phyloP scores from a whole-genome alignment of 2,113 vertebrate genomes.

The Nyctibius bracteatus region DNA sequence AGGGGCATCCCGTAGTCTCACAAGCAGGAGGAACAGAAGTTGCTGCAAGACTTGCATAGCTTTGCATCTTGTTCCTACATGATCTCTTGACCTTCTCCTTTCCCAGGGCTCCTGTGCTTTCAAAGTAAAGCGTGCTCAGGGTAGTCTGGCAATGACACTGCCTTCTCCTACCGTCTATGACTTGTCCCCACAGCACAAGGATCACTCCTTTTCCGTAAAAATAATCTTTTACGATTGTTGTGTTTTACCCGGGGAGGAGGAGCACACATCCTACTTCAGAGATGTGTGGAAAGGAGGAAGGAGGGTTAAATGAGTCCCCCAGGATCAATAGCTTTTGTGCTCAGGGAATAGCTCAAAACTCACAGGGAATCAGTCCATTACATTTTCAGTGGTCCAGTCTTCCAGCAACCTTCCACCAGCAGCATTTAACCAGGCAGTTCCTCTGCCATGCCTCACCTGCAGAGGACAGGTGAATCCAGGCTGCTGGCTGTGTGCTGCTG shows the following conservation, averaged over 20 bases:
- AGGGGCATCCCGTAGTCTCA: background rate
- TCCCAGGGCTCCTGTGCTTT: background rate
- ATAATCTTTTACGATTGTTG: background rate
- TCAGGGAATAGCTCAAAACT: background rate
- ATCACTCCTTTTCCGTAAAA: background rate
- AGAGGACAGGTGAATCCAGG: background rate
- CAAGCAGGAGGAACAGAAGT: background rate
- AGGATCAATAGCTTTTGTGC: background rate
- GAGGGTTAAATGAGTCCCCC: background rate
- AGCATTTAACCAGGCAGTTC: background rate
- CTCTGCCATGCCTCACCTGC: background rate
- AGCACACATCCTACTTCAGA: background rate
- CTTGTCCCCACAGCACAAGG: background rate
- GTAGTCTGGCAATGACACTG: background rate
- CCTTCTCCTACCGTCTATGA: background rate
- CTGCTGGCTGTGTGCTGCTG: accelerated
- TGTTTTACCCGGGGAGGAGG: background rate
- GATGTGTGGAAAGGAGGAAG: background rate
- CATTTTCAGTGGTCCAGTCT: background rate
- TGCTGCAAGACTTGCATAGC: background rate
- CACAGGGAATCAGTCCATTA: accelerated
- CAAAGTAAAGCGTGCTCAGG: background rate
- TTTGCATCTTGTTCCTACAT: background rate
- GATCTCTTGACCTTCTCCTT: background rate
- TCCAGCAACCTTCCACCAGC: background rate